phyloP scores from a whole-genome alignment of 1,140 invertebrate genomes.

The Thaumetopoea pityocampa region DNA sequence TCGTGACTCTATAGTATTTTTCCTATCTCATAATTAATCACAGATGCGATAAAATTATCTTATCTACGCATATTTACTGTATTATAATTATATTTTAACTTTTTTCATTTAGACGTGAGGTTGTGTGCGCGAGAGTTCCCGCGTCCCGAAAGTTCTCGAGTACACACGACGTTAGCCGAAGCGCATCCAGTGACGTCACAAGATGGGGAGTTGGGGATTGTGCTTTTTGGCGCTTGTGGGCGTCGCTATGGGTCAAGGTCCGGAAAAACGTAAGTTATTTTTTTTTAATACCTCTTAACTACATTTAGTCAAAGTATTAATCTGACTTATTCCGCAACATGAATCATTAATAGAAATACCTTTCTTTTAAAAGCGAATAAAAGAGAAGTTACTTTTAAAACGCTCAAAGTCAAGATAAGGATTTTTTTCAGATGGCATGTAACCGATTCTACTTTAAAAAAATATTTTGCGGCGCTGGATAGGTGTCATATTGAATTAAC shows the following conservation, averaged over 20 bases:
- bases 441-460: too few species aligned
- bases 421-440: too few species aligned
- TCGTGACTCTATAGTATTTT: constrained; percentile 63
- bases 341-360: too few species aligned
- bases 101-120: constrained; percentile 47
- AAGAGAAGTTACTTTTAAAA: too few species aligned
- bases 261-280: constrained; percentile 57
- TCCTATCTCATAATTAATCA: constrained; percentile 65
- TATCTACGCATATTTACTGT: constrained; percentile 27
- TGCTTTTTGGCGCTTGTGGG: constrained; percentile 34
- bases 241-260: constrained; percentile 41
- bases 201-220: constrained; percentile 35
- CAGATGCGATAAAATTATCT: constrained; percentile 55
- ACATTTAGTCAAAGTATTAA: too few species aligned
- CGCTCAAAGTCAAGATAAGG: too few species aligned
- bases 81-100: constrained; percentile 40
- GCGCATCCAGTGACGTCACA: constrained; percentile 24
- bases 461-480: too few species aligned
- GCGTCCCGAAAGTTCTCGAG: constrained; percentile 7
- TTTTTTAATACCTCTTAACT: not conserved
- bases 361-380: too few species aligned
- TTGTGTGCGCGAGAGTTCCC: constrained; percentile 14
- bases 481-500: too few species aligned
- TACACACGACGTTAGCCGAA: constrained; percentile 1
- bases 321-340: too few species aligned